Evolutionary conservation across 1,140 invertebrate genomes (phyloP).

Genomic region (Drosophila kanapiae): DNA sequence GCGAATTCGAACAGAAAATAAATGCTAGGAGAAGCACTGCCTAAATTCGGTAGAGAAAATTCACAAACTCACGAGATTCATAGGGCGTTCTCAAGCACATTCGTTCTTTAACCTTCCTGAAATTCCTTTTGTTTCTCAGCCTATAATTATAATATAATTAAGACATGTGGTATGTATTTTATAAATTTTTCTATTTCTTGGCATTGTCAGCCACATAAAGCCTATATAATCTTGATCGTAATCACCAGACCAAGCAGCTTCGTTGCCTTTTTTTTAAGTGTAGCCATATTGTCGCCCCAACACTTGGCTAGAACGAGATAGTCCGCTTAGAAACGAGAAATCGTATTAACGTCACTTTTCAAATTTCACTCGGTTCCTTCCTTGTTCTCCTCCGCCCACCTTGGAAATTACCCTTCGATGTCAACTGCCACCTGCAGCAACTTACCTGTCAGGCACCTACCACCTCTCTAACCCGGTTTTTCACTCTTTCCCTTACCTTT

Average conservation of each 20-base stretch:
- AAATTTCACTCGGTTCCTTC: constrained; percentile 69
- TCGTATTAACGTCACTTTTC: constrained; percentile 78
- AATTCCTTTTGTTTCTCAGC: not conserved
- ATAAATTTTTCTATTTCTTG: too few relatives aligned
- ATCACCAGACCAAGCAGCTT: not conserved
- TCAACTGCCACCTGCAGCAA: constrained; percentile 28
- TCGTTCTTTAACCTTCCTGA: not conserved
- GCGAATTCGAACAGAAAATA: too few relatives aligned
- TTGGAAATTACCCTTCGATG: not conserved
- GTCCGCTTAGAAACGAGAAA: constrained; percentile 35
- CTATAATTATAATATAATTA: too few relatives aligned
- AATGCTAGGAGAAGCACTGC: not conserved
- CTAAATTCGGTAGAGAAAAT: not conserved
- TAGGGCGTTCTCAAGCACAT: not conserved
- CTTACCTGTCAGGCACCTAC: not conserved
- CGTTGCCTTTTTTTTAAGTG: constrained; percentile 10
- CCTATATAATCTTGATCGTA: not conserved
- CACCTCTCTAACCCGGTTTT: not conserved
- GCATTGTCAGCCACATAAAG: too few relatives aligned
- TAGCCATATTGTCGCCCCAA: not conserved
- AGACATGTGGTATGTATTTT: too few relatives aligned
- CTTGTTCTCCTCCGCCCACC: not conserved
- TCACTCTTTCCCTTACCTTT: not conserved
- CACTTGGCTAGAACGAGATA: not conserved
- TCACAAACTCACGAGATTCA: not conserved